A percentile compares a stretch with the other conserved stretches of the same genome.
phyloP scores from a whole-genome alignment of 2,888 invertebrate species.

The Coelopa pilipes region DNA sequence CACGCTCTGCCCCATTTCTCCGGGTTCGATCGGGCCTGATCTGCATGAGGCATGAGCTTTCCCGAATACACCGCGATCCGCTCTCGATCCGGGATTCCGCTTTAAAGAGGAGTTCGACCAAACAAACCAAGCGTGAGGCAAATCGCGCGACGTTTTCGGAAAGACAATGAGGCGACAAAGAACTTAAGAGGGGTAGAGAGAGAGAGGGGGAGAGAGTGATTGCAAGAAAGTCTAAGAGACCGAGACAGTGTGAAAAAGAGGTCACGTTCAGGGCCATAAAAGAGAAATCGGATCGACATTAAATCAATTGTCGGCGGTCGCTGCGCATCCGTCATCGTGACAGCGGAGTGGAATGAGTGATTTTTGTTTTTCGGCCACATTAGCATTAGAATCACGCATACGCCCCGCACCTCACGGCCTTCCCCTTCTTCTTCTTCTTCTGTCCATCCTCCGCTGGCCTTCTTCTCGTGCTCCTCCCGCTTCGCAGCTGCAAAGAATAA shows the following conservation, averaged over 20 bases:
- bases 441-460: too few relatives aligned
- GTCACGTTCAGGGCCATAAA: slow-evolving; percentile 10
- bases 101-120: too few relatives aligned
- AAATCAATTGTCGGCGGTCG: slow-evolving; percentile 8
- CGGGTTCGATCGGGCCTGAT: too few relatives aligned
- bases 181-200: not conserved
- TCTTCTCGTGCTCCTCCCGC: too few relatives aligned
- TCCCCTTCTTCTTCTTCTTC: too few relatives aligned
- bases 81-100: too few relatives aligned
- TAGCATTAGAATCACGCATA: slow-evolving; percentile 22
- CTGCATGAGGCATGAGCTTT: too few relatives aligned
- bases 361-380: not conserved
- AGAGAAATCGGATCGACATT: slow-evolving; percentile 7
- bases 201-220: not conserved
- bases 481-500: slow-evolving; percentile 47
- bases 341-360: not conserved
- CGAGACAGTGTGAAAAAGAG: not conserved
- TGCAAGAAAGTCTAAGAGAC: not conserved
- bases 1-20: too few relatives aligned
- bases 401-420: not conserved
- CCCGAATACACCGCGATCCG: too few relatives aligned
- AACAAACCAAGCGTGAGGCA: not conserved
- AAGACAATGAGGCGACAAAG: not conserved
- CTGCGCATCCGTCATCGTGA: not conserved
- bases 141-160: not conserved